phyloP scores from a whole-genome alignment of 2,888 invertebrate genomes.

The Hirtodrosophila trivittata region DNA sequence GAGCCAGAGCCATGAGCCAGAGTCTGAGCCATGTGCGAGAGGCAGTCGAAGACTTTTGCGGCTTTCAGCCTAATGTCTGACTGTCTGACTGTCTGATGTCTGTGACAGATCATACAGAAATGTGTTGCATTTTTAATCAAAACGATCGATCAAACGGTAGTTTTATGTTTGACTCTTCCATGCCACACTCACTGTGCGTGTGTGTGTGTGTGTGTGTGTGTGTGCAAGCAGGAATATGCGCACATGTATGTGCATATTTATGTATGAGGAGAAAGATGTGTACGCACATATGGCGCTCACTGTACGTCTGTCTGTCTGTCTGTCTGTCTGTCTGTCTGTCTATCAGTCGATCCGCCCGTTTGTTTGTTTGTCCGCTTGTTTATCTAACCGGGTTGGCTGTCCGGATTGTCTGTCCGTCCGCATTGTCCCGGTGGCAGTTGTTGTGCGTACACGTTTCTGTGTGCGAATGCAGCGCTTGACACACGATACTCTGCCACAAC shows the following conservation, averaged over 20 bases:
- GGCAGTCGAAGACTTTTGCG: conserved; percentile 59
- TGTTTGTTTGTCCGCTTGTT: conserved; percentile 45
- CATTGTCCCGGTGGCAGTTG: conserved; percentile 6
- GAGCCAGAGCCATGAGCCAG: background rate
- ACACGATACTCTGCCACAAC: conserved; percentile 59
- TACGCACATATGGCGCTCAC: conserved; percentile 67
- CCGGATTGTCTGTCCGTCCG: conserved; percentile 1
- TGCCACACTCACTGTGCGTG: conserved; percentile 31
- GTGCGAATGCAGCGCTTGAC: conserved; percentile 70
- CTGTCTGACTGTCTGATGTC: conserved; percentile 50
- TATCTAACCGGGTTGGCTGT: conserved; percentile 40
- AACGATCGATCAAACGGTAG: conserved; percentile 83
- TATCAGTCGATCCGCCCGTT: conserved; percentile 19
- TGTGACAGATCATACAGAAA: conserved; percentile 82
- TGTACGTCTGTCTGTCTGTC: conserved; percentile 20
- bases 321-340: conserved; percentile 31
- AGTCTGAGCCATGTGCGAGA: conserved; percentile 3
- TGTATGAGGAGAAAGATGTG: conserved; percentile 33
- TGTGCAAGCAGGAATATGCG: conserved; percentile 19
- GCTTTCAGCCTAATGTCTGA: conserved; percentile 51
- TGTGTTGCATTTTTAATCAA: conserved; percentile 83
- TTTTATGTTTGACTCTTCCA: conserved; percentile 64
- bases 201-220: conserved; percentile 8
- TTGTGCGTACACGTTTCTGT: conserved; percentile 14
- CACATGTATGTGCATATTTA: conserved; percentile 27